Evolutionary conservation across 2,113 vertebrate species (phyloP).

Genomic region (Microtus ochrogaster): DNA sequence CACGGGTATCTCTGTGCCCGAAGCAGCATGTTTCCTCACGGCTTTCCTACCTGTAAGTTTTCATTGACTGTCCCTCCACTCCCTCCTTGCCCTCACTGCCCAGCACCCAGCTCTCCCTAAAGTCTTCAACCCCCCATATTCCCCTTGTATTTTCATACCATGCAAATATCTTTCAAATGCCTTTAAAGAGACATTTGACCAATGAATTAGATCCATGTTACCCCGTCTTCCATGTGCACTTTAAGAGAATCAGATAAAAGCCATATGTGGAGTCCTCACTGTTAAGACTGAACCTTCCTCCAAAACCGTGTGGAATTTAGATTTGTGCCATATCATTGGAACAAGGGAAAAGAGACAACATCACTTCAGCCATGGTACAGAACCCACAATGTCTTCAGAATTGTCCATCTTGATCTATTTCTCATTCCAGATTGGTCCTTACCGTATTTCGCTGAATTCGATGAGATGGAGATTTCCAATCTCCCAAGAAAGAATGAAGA

Average conservation of each 20-base stretch:
- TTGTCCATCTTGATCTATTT: background rate
- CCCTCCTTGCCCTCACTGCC: background rate
- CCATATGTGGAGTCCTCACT: background rate
- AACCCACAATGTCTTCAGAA: background rate
- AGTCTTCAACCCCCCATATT: background rate
- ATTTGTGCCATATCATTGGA: background rate
- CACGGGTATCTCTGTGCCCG: background rate
- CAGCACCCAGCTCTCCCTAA: background rate
- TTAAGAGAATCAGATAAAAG: background rate
- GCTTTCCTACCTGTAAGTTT: background rate
- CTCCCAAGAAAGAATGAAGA: background rate
- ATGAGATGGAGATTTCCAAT: background rate
- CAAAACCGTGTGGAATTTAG: background rate
- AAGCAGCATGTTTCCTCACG: background rate
- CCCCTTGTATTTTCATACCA: no score
- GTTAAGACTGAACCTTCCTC: background rate
- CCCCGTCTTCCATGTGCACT: background rate
- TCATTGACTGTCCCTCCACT: no score
- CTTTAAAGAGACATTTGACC: background rate
- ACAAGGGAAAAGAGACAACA: background rate
- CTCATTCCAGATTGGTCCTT: background rate
- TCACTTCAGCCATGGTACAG: background rate
- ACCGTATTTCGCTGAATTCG: background rate
- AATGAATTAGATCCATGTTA: no score
- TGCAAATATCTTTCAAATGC: background rate